Conservation (phyloP, 2,113 vertebrate genomes). For the Clarias batrachus region DNA sequence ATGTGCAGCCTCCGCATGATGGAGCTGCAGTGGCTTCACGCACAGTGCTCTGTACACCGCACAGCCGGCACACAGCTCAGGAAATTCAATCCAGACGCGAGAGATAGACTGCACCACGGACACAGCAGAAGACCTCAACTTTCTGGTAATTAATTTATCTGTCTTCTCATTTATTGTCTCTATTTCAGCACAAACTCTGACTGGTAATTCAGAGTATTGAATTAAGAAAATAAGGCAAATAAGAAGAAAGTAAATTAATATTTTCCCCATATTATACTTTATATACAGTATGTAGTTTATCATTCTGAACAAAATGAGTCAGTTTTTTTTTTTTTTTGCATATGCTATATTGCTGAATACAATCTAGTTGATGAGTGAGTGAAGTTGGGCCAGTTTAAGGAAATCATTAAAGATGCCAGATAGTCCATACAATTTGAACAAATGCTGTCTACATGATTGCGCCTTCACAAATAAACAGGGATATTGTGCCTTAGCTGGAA, state of each 20-base stretch:
- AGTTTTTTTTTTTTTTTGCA: neutral
- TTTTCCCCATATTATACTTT: neutral
- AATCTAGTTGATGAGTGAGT: neutral
- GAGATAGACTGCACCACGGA: neutral
- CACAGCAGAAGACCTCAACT: neutral
- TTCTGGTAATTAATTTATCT: slow-evolving; percentile 18
- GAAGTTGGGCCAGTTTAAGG: neutral
- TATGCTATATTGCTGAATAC: too few relatives aligned
- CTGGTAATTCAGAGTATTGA: too few relatives aligned
- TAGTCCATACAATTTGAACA: neutral
- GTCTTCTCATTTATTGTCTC: neutral
- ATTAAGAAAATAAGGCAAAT: too few relatives aligned
- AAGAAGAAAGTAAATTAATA: neutral
- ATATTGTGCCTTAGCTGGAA: neutral
- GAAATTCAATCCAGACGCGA: neutral
- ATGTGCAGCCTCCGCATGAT: neutral
- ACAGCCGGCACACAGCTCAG: neutral
- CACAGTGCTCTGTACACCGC: neutral
- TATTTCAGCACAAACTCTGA: slow-evolving; percentile 1
- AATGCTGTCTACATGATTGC: neutral
- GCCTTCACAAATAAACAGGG: neutral
- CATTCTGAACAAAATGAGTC: neutral
- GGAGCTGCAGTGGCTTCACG: neutral
- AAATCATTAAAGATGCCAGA: neutral
- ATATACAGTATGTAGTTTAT: neutral